Base-by-base conservation (phyloP, 2,888 invertebrate species). In the Ceratothoa steindachneri region DNA sequence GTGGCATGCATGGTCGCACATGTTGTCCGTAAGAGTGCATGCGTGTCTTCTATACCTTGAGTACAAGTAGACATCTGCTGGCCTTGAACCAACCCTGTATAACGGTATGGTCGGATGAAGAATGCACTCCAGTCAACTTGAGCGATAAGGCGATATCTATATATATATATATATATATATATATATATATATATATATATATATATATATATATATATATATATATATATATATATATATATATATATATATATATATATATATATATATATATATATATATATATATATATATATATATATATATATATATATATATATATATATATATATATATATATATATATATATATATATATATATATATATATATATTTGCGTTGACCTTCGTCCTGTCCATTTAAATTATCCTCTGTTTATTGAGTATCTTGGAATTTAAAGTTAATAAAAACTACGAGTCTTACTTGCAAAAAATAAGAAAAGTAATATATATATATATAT, bases 141-240 rank as follows among this genome's bases (percentile, higher is more conserved):
- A n/a, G n/a, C n/a, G n/a, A n/a, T n/a, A n/a, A n/a, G 15, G 22
- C 1, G 15, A 64, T 64, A 64, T 64, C 2, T 64, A 3, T 64
- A 5, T 27, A 64, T 64, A 64, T 64, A 66, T 60, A 60, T 70
- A 67, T 51, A 67, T 51, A 67, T 67, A 67, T 51, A 67, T 67
- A 67, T 67, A 67, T 67, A 67, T 67, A 67, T 67, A 67, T 67
- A 67, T 67, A 67, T 67, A 67, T 67, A 67, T 67, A 67, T 67
- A 67, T 67, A 67, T 67, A 67, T 67, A 67, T 67, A 60, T 67
- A 67, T 67, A 67, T 67, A 53, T 67, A 60, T 67, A 53, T 53
- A 67, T 67, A 67, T 67, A 67, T 51, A 67, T 67, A 31, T 67
- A 31, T 67, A 67, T 67, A 31, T 67, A 31, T 67, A 31, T 67